Conservation (phyloP, 1,140 invertebrate species). For the Orius laevigatus region DNA sequence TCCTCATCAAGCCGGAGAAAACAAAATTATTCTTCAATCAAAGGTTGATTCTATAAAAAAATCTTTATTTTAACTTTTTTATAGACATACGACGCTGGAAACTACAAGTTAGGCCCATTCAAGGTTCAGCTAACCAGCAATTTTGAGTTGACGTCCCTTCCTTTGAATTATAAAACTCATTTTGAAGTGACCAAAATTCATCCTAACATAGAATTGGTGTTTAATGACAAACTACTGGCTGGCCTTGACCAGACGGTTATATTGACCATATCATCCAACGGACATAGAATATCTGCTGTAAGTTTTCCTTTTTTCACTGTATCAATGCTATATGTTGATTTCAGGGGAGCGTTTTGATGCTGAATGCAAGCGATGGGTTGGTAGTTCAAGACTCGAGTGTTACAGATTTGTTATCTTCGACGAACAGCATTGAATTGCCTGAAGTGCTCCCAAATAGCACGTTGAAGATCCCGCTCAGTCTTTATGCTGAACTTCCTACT, state of each 20-base stretch:
- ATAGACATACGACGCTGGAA: constrained; percentile 27
- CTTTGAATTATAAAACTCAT: constrained; percentile 25
- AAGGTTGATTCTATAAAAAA: constrained; percentile 25
- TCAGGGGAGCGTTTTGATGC: constrained; percentile 30
- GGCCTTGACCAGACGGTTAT: constrained; percentile 32
- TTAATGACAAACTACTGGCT: constrained; percentile 27
- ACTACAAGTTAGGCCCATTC: constrained; percentile 28
- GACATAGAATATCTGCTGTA: constrained; percentile 26
- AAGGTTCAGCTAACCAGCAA: constrained; percentile 26
- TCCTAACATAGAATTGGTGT: constrained; percentile 28
- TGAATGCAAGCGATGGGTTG: constrained; percentile 34
- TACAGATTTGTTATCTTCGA: background rate
- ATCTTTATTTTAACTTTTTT: background rate
- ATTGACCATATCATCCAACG: constrained; percentile 32
- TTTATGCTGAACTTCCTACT: constrained; percentile 54
- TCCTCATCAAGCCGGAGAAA: constrained; percentile 44
- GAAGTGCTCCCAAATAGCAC: constrained; percentile 51
- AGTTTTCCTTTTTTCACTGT: constrained; percentile 21
- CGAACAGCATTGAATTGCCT: constrained; percentile 33
- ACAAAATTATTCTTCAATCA: constrained; percentile 48
- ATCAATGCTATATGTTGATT: no score
- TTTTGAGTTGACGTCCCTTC: constrained; percentile 43
- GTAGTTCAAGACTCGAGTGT: constrained; percentile 19
- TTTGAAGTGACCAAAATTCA: constrained; percentile 27
- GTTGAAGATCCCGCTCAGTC: constrained; percentile 38